A percentile compares a stretch with the other conserved stretches of the same genome.
Evolutionary conservation across 2,113 vertebrate genomes (phyloP).

Genomic region (Triplophysa rosa): DNA sequence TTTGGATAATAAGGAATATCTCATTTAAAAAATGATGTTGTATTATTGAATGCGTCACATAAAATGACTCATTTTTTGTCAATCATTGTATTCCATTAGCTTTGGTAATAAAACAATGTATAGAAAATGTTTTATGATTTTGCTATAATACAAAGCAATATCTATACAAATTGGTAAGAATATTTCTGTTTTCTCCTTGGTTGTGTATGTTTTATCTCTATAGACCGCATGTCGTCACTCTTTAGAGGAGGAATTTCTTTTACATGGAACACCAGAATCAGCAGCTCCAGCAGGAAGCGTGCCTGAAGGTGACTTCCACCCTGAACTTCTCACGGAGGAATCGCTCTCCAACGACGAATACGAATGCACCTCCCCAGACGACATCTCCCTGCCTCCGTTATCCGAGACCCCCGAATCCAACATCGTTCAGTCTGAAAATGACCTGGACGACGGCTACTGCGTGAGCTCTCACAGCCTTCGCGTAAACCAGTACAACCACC

Average conservation of each 20-base stretch:
- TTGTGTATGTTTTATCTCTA: conserved; percentile 32
- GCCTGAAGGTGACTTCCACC: conserved; percentile 67
- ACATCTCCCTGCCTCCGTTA: conserved; percentile 88
- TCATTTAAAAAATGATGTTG: too few species aligned
- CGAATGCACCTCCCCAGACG: conserved; percentile 86
- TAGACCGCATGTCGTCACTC: conserved; percentile 51
- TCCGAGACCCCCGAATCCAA: conserved; percentile 86
- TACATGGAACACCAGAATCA: conserved; percentile 60
- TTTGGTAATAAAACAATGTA: too few species aligned
- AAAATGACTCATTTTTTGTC: too few species aligned
- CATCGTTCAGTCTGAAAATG: conserved; percentile 77
- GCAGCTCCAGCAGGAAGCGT: conserved; percentile 52
- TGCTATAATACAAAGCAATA: too few species aligned
- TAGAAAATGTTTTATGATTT: too few species aligned
- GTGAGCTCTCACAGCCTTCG: conserved; percentile 72
- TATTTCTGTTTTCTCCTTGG: not conserved
- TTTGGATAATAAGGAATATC: too few species aligned
- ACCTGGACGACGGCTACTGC: conserved; percentile 77
- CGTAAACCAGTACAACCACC: conserved; percentile 66
- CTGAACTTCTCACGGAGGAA: conserved; percentile 75
- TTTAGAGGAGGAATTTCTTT: conserved; percentile 61
- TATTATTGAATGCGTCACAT: too few species aligned
- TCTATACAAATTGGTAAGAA: too few species aligned
- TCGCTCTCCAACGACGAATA: conserved; percentile 82
- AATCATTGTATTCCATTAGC: too few species aligned